phyloP scores from a whole-genome alignment of 2,113 vertebrate species.

The Eira barbara region DNA sequence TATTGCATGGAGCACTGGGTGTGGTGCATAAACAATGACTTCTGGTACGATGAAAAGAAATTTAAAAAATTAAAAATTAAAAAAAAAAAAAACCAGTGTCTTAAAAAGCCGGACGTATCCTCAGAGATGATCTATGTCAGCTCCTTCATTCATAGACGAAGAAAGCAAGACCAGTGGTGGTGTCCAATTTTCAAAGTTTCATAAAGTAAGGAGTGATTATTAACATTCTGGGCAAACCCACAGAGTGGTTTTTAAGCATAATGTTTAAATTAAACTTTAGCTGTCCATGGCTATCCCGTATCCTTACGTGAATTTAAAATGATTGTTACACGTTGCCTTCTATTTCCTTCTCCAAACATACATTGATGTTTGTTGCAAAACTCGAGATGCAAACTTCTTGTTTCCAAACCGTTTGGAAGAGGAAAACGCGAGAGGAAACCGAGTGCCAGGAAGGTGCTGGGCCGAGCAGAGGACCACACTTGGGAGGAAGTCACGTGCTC shows the following conservation, averaged over 20 bases:
- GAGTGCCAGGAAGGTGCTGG: background rate
- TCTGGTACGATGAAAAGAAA: no score
- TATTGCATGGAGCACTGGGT: no score
- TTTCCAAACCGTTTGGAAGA: background rate
- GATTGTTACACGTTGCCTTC: background rate
- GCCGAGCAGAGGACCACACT: background rate
- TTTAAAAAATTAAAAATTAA: no score
- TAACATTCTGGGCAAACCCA: background rate
- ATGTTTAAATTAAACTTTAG: background rate
- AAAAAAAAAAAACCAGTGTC: background rate
- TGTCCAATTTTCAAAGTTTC: background rate
- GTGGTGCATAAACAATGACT: no score
- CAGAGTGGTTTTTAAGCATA: background rate
- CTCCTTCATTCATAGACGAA: background rate
- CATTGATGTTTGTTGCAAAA: slow-evolving; percentile 19
- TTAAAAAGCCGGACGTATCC: background rate
- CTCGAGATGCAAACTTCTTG: background rate
- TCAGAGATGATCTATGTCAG: background rate
- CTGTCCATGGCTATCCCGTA: background rate
- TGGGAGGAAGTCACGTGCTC: background rate
- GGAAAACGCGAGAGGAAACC: background rate
- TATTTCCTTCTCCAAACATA: slow-evolving; percentile 36
- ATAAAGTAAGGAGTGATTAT: background rate
- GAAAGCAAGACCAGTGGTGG: background rate
- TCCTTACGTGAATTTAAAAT: background rate